These are phyloP conservation scores for Netelia fuscicornis DNA, from an alignment of 2,888 invertebrate genomes.

Conservation along the genomic window DNA sequence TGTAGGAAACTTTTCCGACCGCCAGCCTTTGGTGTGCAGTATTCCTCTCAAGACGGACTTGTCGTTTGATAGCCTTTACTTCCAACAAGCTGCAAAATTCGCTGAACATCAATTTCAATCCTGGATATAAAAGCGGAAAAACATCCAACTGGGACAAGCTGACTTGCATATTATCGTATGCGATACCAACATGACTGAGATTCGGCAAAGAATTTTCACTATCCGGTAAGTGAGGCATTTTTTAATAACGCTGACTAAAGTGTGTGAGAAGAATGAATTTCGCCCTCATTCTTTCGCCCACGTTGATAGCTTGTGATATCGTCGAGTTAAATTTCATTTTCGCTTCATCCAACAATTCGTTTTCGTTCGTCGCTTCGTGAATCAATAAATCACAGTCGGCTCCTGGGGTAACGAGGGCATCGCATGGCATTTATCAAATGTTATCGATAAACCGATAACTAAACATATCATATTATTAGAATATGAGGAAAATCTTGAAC, in stretches of 20 bases:
- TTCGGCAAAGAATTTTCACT: slow-evolving; percentile 80
- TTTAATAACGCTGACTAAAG: slow-evolving; percentile 97
- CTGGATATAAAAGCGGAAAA: slow-evolving; percentile 91
- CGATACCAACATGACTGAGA: slow-evolving; percentile 90
- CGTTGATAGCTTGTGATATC: slow-evolving; percentile 91
- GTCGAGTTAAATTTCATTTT: slow-evolving; percentile 94
- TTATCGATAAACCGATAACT: slow-evolving; percentile 33
- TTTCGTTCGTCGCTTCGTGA: slow-evolving; percentile 99
- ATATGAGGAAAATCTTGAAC: too few relatives aligned
- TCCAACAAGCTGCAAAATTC: slow-evolving; percentile 93
- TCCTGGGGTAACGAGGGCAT: slow-evolving; percentile 91
- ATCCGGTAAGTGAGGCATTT: slow-evolving; percentile 91
- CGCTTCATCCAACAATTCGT: slow-evolving; percentile 93
- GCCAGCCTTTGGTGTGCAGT: slow-evolving; percentile 70
- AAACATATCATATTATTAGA: slow-evolving; percentile 8
- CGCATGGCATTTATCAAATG: slow-evolving; percentile 89
- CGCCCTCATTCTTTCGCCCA: slow-evolving; percentile 91
- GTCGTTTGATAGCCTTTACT: slow-evolving; percentile 86
- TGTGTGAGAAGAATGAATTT: slow-evolving; percentile 95
- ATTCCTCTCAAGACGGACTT: slow-evolving; percentile 74
- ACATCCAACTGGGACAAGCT: slow-evolving; percentile 89
- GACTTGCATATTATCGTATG: slow-evolving; percentile 97
- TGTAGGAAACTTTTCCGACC: slow-evolving; percentile 99
- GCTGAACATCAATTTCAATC: slow-evolving; percentile 92
- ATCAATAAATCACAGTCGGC: slow-evolving; percentile 92